Conservation (phyloP, 2,113 vertebrate species). For the Rhinolophus ferrumequinum region DNA sequence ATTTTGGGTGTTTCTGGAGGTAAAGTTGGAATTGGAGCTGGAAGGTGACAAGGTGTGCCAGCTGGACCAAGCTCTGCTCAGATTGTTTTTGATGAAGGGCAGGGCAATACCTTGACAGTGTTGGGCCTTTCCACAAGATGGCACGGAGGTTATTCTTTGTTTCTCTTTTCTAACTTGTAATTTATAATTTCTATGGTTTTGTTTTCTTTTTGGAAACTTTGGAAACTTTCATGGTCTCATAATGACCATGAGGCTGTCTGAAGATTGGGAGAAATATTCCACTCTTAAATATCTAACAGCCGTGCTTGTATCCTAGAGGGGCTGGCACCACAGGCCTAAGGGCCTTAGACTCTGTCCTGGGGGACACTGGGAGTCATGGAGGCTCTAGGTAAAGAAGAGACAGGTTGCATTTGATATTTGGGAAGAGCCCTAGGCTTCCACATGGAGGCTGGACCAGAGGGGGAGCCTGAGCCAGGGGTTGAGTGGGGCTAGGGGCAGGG, state of each 20-base stretch:
- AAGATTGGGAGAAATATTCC: not conserved
- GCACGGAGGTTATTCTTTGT: not conserved
- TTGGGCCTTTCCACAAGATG: slow-evolving; percentile 39
- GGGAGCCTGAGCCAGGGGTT: not conserved
- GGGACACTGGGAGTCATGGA: not conserved
- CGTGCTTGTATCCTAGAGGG: not conserved
- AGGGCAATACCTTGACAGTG: not conserved
- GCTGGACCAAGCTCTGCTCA: not conserved
- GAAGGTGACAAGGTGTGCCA: not conserved
- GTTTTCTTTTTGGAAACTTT: not conserved
- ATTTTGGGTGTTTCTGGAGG: not conserved
- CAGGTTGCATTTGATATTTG: not conserved
- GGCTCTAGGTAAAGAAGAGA: not conserved
- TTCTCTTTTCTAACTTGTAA: not conserved
- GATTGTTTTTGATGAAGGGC: accelerated
- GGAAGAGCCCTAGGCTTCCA: not conserved
- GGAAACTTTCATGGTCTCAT: not conserved
- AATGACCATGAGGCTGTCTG: not conserved
- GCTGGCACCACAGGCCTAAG: not conserved
- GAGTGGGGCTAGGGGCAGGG: not conserved
- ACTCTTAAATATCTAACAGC: not conserved
- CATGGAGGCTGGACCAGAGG: not conserved
- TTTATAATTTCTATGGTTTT: not conserved
- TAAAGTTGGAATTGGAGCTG: not conserved
- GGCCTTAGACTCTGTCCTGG: not conserved